Evolutionary conservation across 2,888 invertebrate species (phyloP).

Genomic region (Polyommatus icarus): DNA sequence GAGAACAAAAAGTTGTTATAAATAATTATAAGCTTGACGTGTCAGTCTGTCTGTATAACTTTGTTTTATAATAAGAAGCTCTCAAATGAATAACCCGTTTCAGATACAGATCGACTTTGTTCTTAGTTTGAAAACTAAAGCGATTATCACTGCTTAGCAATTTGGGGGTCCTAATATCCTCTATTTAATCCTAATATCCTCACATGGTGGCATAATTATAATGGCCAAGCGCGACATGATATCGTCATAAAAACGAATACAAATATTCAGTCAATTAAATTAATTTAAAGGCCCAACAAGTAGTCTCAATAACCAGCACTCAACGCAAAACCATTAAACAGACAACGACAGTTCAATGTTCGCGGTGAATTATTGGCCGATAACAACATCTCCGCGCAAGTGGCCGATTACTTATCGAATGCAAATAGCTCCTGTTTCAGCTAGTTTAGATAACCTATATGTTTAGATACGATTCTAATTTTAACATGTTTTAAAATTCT

Average conservation of each 20-base stretch:
- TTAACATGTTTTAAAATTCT: neutral
- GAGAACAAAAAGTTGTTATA: no score
- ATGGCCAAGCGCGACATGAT: no score
- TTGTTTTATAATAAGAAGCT: no score
- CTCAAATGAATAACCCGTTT: no score
- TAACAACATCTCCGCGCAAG: constrained; percentile 10
- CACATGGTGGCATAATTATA: no score
- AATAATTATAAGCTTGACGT: no score
- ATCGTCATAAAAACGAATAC: neutral
- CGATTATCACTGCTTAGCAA: no score
- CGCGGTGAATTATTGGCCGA: constrained; percentile 4
- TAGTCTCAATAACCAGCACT: neutral
- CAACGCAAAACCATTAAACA: constrained; percentile 7
- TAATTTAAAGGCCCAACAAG: neutral
- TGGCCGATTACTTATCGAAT: constrained; percentile 26
- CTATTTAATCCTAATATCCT: no score
- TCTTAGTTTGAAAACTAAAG: no score
- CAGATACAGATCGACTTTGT: no score
- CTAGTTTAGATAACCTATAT: constrained; percentile 11
- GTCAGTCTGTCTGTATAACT: no score
- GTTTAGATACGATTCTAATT: neutral
- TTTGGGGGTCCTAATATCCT: no score
- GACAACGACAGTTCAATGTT: constrained; percentile 19
- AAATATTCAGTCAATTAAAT: neutral
- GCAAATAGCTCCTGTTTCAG: constrained; percentile 25